phyloP scores from a whole-genome alignment of 2,888 invertebrate genomes.

The Atethmia centrago region DNA sequence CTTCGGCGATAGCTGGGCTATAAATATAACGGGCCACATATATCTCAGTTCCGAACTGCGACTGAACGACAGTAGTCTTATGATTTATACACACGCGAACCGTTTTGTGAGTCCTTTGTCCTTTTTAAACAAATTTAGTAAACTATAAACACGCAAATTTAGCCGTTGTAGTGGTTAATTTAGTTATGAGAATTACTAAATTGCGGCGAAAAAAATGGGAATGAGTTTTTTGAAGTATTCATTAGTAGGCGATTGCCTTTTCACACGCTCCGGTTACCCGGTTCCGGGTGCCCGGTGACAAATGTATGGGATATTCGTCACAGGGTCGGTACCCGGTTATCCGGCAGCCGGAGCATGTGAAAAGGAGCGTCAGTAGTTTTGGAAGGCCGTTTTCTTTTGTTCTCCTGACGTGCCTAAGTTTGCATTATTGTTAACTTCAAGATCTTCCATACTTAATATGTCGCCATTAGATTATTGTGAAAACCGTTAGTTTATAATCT shows the following conservation, averaged over 20 bases:
- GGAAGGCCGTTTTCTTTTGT: neutral
- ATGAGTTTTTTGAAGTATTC: conserved; percentile 27
- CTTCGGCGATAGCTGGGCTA: conserved; percentile 72
- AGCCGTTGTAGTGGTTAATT: conserved; percentile 13
- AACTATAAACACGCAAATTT: conserved; percentile 49
- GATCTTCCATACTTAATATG: neutral
- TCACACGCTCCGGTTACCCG: conserved; percentile 13
- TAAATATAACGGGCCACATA: conserved; percentile 78
- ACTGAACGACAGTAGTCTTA: conserved; percentile 77
- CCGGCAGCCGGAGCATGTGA: neutral
- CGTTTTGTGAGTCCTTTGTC: conserved; percentile 62
- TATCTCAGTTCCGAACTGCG: conserved; percentile 78
- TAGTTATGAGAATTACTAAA: conserved; percentile 19
- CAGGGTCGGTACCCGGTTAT: neutral
- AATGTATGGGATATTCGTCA: conserved; percentile 18
- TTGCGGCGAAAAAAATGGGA: conserved; percentile 1
- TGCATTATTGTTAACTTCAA: neutral
- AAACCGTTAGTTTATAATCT: too few relatives aligned
- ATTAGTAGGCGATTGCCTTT: conserved; percentile 11
- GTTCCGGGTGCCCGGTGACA: conserved; percentile 1
- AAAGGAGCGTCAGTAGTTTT: neutral
- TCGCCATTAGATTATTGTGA: too few relatives aligned
- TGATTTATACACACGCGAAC: conserved; percentile 79
- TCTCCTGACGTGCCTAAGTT: neutral
- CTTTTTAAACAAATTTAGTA: conserved; percentile 47